Evolutionary conservation across 2,113 vertebrate species (phyloP).

Genomic region (Opisthocomus hoazin): DNA sequence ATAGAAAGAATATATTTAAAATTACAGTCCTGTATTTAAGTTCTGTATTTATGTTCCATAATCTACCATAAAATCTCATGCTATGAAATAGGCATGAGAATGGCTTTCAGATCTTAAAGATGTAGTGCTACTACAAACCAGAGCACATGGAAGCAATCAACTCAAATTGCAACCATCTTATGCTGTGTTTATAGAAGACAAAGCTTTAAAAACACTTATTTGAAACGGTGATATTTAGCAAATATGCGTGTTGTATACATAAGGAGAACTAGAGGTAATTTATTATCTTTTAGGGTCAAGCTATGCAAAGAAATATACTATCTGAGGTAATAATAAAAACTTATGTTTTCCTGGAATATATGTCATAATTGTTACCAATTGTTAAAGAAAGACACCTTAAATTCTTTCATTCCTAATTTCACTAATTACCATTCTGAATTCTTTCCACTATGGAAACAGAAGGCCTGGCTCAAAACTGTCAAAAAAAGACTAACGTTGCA

Average conservation of each 20-base stretch:
- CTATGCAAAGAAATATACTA: not conserved
- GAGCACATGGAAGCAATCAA: conserved; percentile 9
- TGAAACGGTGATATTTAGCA: not conserved
- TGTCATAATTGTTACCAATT: not conserved
- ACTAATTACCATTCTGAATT: not conserved
- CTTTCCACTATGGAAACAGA: not conserved
- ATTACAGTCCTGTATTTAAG: not conserved
- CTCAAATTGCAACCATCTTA: not conserved
- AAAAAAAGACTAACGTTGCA: not conserved
- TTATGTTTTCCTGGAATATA: not conserved
- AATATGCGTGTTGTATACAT: not conserved
- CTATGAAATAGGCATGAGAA: not conserved
- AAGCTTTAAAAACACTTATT: not conserved
- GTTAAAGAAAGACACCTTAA: not conserved
- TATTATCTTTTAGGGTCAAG: not conserved
- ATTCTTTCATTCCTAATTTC: not conserved
- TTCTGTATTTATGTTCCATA: not conserved
- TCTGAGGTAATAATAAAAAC: not conserved
- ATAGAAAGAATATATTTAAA: not conserved
- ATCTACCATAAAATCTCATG: not conserved
- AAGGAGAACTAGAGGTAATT: not conserved
- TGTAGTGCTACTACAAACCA: not conserved
- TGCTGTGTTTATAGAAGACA: not conserved
- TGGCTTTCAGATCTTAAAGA: not conserved
- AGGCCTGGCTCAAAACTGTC: not conserved